phyloP scores from a whole-genome alignment of 2,113 vertebrate species.

The Crotalus helleri region DNA sequence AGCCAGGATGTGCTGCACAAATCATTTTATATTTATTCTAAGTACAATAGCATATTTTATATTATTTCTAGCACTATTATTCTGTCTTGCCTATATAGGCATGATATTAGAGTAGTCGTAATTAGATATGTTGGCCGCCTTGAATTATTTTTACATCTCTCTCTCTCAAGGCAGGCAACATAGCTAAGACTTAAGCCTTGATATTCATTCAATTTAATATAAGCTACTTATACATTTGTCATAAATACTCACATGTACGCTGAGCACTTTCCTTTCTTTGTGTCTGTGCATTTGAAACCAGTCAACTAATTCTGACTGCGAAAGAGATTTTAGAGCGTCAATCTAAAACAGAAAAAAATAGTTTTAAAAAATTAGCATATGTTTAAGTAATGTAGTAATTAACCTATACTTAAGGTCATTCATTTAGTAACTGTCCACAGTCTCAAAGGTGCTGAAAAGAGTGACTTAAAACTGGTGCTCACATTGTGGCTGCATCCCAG shows the following conservation, averaged over 20 bases:
- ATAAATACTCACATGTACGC: conserved; percentile 83
- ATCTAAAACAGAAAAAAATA: conserved; percentile 73
- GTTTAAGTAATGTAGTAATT: background rate
- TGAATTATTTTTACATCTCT: background rate
- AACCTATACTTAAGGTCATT: background rate
- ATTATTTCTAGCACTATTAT: background rate
- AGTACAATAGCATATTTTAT: background rate
- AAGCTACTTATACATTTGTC: background rate
- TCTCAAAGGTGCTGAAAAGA: background rate
- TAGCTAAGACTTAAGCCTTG: background rate
- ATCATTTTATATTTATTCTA: background rate
- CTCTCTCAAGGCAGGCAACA: background rate
- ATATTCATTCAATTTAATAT: background rate
- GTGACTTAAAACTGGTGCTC: background rate
- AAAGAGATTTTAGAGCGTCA: conserved; percentile 83
- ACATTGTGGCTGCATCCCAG: background rate
- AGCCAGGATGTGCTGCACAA: background rate
- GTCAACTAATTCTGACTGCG: conserved; percentile 78
- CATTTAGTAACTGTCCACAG: background rate
- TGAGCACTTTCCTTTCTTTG: conserved; percentile 79
- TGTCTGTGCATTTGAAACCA: conserved; percentile 85
- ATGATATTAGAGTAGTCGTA: background rate
- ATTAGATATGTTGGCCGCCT: background rate
- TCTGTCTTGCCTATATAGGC: background rate
- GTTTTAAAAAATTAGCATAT: background rate